Percentiles rank a stretch among this genome's conserved stretches.
phyloP scores from a whole-genome alignment of 2,797 vertebrate species.

The Odontamblyopus rebecca region DNA sequence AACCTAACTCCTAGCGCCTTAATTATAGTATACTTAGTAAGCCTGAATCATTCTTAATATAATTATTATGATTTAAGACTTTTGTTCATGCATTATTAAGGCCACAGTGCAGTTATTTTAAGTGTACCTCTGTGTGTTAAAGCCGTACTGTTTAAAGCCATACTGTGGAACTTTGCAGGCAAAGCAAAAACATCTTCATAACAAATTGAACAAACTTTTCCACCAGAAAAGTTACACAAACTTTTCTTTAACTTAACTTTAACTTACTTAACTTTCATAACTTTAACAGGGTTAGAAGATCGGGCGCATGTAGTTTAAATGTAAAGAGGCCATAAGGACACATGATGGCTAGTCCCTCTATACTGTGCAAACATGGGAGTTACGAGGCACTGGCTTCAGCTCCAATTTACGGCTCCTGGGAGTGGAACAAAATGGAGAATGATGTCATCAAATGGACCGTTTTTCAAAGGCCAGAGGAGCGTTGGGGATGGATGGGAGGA shows the following conservation, averaged over 20 bases:
- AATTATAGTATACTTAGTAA: no score
- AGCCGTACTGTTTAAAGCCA: neutral
- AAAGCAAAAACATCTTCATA: neutral
- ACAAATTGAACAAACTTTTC: no score
- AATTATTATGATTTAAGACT: no score
- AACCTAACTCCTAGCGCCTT: no score
- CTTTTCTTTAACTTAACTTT: neutral
- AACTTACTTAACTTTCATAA: neutral
- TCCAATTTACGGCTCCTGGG: conserved; percentile 59
- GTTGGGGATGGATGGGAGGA: conserved; percentile 46
- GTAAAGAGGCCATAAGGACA: conserved; percentile 9
- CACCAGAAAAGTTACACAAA: neutral
- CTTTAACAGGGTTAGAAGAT: conserved; percentile 1
- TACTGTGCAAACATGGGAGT: conserved; percentile 14
- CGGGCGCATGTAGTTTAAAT: neutral
- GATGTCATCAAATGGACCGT: conserved; percentile 74
- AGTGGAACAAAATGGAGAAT: conserved; percentile 57
- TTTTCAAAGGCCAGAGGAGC: conserved; percentile 72
- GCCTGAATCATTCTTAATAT: no score
- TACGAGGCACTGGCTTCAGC: conserved; percentile 37
- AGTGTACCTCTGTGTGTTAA: no score
- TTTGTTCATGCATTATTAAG: no score
- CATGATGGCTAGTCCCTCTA: conserved; percentile 1
- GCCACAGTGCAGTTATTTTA: no score
- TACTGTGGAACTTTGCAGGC: neutral